These are phyloP conservation scores for Drosophila murphyi DNA, from an alignment of 1,140 invertebrate genomes.

Conservation along the genomic window DNA sequence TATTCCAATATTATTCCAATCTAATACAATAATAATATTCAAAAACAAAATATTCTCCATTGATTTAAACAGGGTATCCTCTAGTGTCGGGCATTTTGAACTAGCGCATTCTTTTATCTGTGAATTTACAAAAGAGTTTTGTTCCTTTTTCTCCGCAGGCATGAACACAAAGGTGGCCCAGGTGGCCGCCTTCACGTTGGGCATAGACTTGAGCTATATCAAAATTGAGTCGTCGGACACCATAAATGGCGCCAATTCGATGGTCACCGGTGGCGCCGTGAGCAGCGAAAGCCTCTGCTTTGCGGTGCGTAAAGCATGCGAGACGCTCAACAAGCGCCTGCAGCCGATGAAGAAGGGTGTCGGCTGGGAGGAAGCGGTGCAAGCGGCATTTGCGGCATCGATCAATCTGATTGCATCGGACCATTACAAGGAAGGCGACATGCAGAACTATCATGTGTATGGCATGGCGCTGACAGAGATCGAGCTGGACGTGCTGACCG, in stretches of 20 bases:
- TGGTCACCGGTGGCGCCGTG: conserved; percentile 89
- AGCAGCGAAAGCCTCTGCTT: conserved; percentile 85
- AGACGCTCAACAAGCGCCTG: conserved; percentile 87
- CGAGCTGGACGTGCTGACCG: conserved; percentile 91
- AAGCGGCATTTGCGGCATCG: conserved; percentile 85
- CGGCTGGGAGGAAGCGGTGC: conserved; percentile 87
- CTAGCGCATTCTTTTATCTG: too few species aligned
- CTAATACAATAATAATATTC: too few species aligned
- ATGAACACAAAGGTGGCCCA: conserved; percentile 90
- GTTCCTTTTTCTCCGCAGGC: conserved; percentile 33
- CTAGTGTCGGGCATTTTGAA: too few species aligned
- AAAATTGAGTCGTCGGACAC: conserved; percentile 89
- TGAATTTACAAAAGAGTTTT: too few species aligned
- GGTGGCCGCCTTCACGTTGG: conserved; percentile 90
- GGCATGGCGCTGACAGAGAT: conserved; percentile 88
- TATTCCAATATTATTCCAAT: neutral
- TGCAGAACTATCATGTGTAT: conserved; percentile 87
- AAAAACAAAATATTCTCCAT: too few species aligned
- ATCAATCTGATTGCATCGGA: conserved; percentile 88
- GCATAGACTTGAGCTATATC: conserved; percentile 89
- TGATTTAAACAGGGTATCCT: too few species aligned
- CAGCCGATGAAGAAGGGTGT: conserved; percentile 87
- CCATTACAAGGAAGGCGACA: conserved; percentile 86
- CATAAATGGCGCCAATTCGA: conserved; percentile 88
- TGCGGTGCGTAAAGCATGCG: conserved; percentile 88